Conservation (phyloP, 2,888 invertebrate species). For the Rhyacophila evoluta region DNA sequence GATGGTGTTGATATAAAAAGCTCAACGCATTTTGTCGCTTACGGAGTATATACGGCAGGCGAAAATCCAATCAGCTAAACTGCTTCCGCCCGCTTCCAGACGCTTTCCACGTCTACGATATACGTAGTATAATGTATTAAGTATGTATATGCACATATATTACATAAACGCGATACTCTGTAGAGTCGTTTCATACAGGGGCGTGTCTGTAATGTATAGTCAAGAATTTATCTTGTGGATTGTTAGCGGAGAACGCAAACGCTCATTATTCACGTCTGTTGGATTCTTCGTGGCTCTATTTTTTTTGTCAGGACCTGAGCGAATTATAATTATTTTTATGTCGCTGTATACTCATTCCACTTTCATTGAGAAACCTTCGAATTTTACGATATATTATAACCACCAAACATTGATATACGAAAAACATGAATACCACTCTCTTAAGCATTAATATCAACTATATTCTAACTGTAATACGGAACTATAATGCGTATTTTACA, state of each 20-base stretch:
- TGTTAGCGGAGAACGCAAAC: background rate
- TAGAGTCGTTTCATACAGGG: background rate
- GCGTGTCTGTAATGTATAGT: background rate
- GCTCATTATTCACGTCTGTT: background rate
- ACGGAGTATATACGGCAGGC: background rate
- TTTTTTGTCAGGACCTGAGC: no score
- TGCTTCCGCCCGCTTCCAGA: background rate
- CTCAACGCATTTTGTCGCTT: background rate
- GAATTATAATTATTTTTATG: no score
- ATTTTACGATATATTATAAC: no score
- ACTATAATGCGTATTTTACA: no score
- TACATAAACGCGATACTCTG: background rate
- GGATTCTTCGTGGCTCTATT: background rate
- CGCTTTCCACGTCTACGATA: background rate
- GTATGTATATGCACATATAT: background rate
- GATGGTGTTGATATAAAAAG: background rate
- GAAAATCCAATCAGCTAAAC: constrained; percentile 10
- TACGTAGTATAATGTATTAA: no score
- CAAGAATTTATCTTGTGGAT: background rate
- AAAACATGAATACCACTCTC: no score
- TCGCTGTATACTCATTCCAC: no score
- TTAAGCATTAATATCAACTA: no score
- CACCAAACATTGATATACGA: no score
- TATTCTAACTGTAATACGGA: no score
- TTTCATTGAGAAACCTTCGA: no score